phyloP scores from a whole-genome alignment of 2,888 invertebrate genomes.

The Drosophila kanekoi region DNA sequence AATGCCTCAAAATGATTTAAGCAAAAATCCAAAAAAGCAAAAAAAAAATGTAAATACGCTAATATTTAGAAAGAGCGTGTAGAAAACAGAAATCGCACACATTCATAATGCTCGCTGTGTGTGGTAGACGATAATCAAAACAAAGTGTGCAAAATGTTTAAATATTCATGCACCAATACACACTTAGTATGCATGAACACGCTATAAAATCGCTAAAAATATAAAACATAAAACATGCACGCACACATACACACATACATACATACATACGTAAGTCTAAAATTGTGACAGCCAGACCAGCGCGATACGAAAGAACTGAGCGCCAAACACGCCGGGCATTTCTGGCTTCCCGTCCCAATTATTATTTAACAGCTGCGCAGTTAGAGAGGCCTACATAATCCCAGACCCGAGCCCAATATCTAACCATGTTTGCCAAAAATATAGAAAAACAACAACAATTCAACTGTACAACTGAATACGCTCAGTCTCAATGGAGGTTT shows the following conservation, averaged over 20 bases:
- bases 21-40: conserved; percentile 14
- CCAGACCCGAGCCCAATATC: conserved; percentile 10
- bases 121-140: conserved; percentile 58
- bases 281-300: conserved; percentile 13
- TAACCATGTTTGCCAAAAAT: conserved; percentile 21
- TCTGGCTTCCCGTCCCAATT: conserved; percentile 48
- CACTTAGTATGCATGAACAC: conserved; percentile 16
- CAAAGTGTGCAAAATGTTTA: conserved; percentile 63
- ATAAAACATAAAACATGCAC: conserved; percentile 14
- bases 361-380: conserved; percentile 41
- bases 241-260: background rate
- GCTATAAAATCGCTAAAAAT: conserved; percentile 45
- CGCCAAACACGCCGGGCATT: conserved; percentile 20
- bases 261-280: background rate
- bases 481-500: conserved; percentile 36
- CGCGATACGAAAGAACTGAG: conserved; percentile 15
- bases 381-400: conserved; percentile 11
- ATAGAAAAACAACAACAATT: background rate
- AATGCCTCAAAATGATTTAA: conserved; percentile 30
- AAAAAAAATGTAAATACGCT: conserved; percentile 23
- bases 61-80: conserved; percentile 71
- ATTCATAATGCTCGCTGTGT: conserved; percentile 30
- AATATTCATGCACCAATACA: conserved; percentile 38
- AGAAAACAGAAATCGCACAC: conserved; percentile 51
- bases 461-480: background rate